Conservation (phyloP, 2,113 vertebrate genomes). For the Rhea pennata region DNA sequence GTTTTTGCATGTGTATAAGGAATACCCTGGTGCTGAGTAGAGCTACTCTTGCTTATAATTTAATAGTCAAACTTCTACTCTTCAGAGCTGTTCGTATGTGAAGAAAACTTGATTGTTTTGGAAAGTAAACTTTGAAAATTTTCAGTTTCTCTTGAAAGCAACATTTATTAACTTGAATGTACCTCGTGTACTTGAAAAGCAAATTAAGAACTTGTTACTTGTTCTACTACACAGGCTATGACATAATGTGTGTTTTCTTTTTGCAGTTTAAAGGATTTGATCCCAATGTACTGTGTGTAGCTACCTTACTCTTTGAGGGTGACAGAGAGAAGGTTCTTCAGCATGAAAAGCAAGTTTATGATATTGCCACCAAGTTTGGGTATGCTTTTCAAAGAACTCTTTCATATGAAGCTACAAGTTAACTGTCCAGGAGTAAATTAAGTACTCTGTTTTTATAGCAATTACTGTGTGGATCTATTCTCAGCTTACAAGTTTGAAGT, state of each 20-base stretch:
- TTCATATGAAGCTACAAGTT: background rate
- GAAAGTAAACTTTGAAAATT: background rate
- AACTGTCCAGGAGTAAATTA: background rate
- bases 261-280: slow-evolving; percentile 98
- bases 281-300: slow-evolving; percentile 89
- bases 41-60: background rate
- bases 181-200: background rate
- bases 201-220: background rate
- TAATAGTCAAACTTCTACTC: background rate
- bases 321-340: slow-evolving; percentile 95
- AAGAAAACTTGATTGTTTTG: background rate
- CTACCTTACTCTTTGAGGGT: slow-evolving; percentile 96
- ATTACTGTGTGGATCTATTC: background rate
- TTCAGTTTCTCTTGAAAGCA: background rate
- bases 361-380: slow-evolving; percentile 98
- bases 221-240: background rate
- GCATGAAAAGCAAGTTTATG: slow-evolving; percentile 99
- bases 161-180: background rate
- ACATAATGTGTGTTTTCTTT: slow-evolving; percentile 45
- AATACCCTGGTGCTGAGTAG: background rate
- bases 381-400: slow-evolving; percentile 73
- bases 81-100: background rate
- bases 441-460: background rate
- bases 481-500: background rate
- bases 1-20: no score